A percentile compares a stretch with the other conserved stretches of the same genome.
These are phyloP conservation scores for Glomeris maerens DNA, from an alignment of 1,140 invertebrate species.

Conservation along the genomic window DNA sequence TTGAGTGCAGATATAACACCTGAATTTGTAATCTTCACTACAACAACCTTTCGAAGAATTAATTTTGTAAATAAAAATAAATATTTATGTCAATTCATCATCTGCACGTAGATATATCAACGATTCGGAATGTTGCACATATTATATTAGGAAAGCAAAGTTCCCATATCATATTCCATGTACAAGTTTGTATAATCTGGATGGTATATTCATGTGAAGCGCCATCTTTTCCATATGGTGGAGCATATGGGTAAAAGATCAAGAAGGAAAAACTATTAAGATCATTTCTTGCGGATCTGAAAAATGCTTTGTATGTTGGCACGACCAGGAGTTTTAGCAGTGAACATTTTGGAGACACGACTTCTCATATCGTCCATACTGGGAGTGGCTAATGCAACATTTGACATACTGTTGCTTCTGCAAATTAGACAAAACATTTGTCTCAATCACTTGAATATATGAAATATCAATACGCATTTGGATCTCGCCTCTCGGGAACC, in stretches of 20 bases:
- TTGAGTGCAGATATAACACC: no score
- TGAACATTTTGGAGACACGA: constrained; percentile 44
- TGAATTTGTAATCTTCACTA: no score
- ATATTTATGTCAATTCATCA: no score
- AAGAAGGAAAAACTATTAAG: background rate
- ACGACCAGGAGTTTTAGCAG: constrained; percentile 21
- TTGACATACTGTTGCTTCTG: constrained; percentile 30
- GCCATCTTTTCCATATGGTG: background rate
- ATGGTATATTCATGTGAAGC: no score
- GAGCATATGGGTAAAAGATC: background rate
- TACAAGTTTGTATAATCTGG: no score
- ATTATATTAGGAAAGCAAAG: no score
- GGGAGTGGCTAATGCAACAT: constrained; percentile 37
- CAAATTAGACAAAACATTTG: background rate
- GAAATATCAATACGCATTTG: constrained; percentile 10
- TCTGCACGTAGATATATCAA: no score
- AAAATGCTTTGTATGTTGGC: constrained; percentile 18
- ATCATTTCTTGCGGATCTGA: constrained; percentile 16
- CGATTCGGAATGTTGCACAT: no score
- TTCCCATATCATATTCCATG: no score
- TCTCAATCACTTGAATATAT: constrained; percentile 10
- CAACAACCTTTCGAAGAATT: no score
- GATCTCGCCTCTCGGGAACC: constrained; percentile 13
- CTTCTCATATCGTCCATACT: constrained; percentile 46
- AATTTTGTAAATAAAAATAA: no score